phyloP scores from a whole-genome alignment of 1,140 invertebrate genomes.

The Caligus rogercresseyi region DNA sequence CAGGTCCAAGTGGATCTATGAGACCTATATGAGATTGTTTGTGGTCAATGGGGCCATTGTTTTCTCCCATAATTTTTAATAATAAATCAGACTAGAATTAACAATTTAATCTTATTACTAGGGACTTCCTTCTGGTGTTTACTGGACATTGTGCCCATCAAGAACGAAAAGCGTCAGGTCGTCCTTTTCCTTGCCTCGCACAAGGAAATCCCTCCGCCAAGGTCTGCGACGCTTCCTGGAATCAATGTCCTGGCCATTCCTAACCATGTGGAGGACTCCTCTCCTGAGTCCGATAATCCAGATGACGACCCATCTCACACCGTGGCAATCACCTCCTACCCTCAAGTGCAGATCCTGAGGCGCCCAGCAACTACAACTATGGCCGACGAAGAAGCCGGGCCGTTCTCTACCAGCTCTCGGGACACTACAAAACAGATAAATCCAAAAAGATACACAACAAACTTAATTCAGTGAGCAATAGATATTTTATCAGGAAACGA shows the following conservation, averaged over 20 bases:
- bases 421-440: slow-evolving; percentile 72
- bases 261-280: slow-evolving; percentile 12
- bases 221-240: slow-evolving; percentile 51
- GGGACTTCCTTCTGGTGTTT: slow-evolving; percentile 74
- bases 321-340: slow-evolving; percentile 2
- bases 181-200: slow-evolving; percentile 87
- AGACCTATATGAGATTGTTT: no score
- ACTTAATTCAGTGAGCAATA: slow-evolving; percentile 50
- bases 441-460: slow-evolving; percentile 86
- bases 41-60: no score
- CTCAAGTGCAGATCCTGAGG: slow-evolving; percentile 48
- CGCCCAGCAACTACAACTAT: slow-evolving; percentile 61
- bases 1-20: no score
- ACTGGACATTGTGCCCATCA: slow-evolving; percentile 92
- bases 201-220: slow-evolving; percentile 64
- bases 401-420: slow-evolving; percentile 86
- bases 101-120: not conserved
- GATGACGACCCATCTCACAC: not conserved
- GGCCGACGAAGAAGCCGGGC: slow-evolving; percentile 73
- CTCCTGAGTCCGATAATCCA: slow-evolving; percentile 4
- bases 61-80: no score
- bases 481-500: no score
- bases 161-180: slow-evolving; percentile 92
- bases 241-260: not conserved
- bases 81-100: no score